Evolutionary conservation across 2,888 invertebrate species (phyloP), one percentile per base, ranked within the genome.

Genomic region (Metallyticus violacea): DNA sequence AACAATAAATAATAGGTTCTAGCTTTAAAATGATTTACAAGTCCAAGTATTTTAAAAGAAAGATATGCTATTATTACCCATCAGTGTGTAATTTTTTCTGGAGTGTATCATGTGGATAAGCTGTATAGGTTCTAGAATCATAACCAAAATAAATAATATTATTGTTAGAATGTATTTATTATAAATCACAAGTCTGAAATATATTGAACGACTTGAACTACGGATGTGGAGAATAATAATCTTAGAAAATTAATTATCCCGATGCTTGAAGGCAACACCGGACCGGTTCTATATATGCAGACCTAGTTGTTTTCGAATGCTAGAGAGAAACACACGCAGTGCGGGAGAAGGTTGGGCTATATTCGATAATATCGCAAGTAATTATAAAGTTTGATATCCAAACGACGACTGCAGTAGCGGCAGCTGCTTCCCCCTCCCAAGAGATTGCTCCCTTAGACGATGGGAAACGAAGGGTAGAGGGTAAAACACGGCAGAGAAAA

Each of bases 321-420:
- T n/a, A n/a, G 40, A 62, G 40, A 15, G 40, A 62, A 62, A 62
- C 40, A 62, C 40, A 62, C 40, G 40, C 40, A n/a, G n/a, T n/a
- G n/a, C n/a, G n/a, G n/a, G 15, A 29, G 28, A 15, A 28, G 29
- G 29, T n/a, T 30, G 40, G 26, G 26, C 62, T n/a, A n/a, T 62
- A 84, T 84, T 86, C 86, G 87, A 87, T 87, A 87, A 87, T 86
- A 87, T 87, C 87, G 86, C 77, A 87, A 87, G 87, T 87, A 87
- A 87, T 87, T 87, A 87, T 87, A 86, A 87, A 87, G 87, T 87
- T 87, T 86, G 86, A 85, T 85, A 81, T 86, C 25, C 83, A 86
- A 79, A 62, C 83, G 84, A 83, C 29, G 79, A 84, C 79, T 83
- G 84, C 77, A 80, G 85, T 81, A 85, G 40, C 40, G 40, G 40